phyloP scores from a whole-genome alignment of 2,888 invertebrate species.

The Leucozona laternaria region DNA sequence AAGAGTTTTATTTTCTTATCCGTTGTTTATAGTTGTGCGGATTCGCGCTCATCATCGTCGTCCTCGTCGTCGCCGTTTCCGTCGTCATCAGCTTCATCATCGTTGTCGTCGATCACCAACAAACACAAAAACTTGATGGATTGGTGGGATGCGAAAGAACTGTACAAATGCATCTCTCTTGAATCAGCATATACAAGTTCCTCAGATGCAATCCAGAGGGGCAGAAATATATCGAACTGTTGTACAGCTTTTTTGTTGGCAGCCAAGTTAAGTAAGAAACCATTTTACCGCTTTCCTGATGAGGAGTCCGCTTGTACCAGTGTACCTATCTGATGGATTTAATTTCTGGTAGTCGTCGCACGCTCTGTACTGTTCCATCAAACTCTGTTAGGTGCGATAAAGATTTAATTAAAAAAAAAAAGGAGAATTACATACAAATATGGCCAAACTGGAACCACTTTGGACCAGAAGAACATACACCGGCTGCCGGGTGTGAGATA shows the following conservation, averaged over 20 bases:
- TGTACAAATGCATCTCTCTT: constrained; percentile 47
- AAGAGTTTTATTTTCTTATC: constrained; percentile 22
- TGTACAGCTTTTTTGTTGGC: constrained; percentile 46
- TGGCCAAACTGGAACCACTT: constrained; percentile 62
- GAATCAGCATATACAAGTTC: constrained; percentile 70
- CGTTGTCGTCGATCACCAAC: constrained; percentile 56
- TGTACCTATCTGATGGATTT: constrained; percentile 11
- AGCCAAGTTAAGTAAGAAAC: constrained; percentile 45
- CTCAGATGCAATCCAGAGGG: constrained; percentile 31
- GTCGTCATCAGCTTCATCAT: constrained; percentile 21
- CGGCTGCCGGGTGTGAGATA: constrained; percentile 66
- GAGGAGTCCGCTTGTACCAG: constrained; percentile 15
- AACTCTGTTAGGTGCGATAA: constrained; percentile 67
- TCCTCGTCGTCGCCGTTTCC: not conserved
- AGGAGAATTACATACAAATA: not conserved
- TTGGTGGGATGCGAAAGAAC: constrained; percentile 66
- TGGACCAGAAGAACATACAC: constrained; percentile 36
- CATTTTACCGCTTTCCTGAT: constrained; percentile 67
- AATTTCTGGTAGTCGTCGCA: constrained; percentile 25
- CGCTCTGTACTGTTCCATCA: constrained; percentile 25
- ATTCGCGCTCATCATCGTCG: constrained; percentile 17
- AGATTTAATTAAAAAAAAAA: constrained; percentile 64
- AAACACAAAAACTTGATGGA: constrained; percentile 71
- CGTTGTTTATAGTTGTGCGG: not conserved
- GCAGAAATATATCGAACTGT: constrained; percentile 43